phyloP scores from a whole-genome alignment of 2,888 invertebrate species.

The Chelonus formosanus region DNA sequence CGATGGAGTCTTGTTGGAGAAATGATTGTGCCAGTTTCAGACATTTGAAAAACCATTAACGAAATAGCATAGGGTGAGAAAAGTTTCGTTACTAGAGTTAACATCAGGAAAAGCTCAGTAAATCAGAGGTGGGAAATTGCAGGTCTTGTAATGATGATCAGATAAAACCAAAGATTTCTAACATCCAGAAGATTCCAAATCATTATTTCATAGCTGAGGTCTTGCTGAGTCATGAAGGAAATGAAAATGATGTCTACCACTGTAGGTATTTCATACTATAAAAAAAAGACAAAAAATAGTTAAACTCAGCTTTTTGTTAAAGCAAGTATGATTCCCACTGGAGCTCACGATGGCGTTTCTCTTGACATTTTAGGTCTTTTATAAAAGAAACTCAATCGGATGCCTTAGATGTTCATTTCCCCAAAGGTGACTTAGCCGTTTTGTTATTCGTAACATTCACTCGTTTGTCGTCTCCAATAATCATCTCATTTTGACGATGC shows the following conservation, averaged over 20 bases:
- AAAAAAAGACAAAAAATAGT: constrained; percentile 11
- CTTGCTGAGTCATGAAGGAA: no score
- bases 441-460: constrained; percentile 22
- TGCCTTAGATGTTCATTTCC: constrained; percentile 12
- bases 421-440: constrained; percentile 24
- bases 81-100: background rate
- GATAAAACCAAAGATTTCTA: constrained; percentile 1
- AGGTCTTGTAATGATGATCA: background rate
- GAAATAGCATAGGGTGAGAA: constrained; percentile 28
- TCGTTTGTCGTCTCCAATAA: constrained; percentile 10
- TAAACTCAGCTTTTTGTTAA: constrained; percentile 8
- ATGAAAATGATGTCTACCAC: no score
- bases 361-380: constrained; percentile 16
- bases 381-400: constrained; percentile 22
- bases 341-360: constrained; percentile 14
- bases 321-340: constrained; percentile 3
- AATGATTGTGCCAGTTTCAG: constrained; percentile 26
- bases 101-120: background rate
- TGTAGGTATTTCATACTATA: background rate
- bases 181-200: background rate
- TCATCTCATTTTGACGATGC: constrained; percentile 13
- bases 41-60: constrained; percentile 36
- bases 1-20: constrained; percentile 1
- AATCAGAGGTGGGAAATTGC: background rate
- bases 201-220: background rate